Percentiles rank a stretch among this genome's conserved stretches.
Evolutionary conservation across 2,797 vertebrate genomes (phyloP).

Genomic region (Neosalanx taihuensis): DNA sequence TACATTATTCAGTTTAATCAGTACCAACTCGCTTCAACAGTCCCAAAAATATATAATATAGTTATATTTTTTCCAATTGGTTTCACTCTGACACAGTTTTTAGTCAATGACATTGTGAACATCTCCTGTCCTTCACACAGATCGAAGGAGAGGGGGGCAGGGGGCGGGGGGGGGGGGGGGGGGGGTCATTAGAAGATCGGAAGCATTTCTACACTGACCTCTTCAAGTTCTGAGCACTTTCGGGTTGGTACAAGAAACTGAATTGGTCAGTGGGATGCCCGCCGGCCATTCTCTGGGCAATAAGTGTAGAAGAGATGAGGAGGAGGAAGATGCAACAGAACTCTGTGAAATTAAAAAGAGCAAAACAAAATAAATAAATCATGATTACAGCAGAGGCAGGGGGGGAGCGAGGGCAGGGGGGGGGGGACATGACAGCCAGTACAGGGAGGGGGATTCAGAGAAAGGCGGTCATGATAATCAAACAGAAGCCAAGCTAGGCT

Average conservation of each 20-base stretch:
- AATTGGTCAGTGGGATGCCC: conserved; percentile 62
- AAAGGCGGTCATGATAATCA: conserved; percentile 2
- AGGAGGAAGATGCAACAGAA: conserved; percentile 58
- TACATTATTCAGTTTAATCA: not conserved
- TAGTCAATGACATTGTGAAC: not conserved
- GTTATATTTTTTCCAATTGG: not conserved
- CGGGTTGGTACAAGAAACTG: conserved; percentile 66
- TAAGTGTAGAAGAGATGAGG: conserved; percentile 41
- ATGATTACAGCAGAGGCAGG: conserved; percentile 49
- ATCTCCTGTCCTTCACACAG: not conserved
- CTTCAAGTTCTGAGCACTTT: conserved; percentile 62
- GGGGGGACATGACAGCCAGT: not conserved
- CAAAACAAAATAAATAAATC: conserved; percentile 38
- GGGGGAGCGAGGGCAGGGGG: conserved; percentile 15
- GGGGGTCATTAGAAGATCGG: conserved; percentile 13
- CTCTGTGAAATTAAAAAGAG: conserved; percentile 61
- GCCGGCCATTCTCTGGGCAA: conserved; percentile 62
- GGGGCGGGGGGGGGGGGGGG: not conserved
- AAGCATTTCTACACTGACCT: conserved; percentile 59
- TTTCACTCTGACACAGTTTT: not conserved
- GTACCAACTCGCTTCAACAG: not conserved
- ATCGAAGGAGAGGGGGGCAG: too few relatives aligned
- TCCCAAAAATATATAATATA: not conserved
- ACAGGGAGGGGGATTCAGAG: not conserved
- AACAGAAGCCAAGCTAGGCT: not conserved